Base-by-base conservation (phyloP, 2,888 invertebrate genomes). In the Malacosoma neustria region DNA sequence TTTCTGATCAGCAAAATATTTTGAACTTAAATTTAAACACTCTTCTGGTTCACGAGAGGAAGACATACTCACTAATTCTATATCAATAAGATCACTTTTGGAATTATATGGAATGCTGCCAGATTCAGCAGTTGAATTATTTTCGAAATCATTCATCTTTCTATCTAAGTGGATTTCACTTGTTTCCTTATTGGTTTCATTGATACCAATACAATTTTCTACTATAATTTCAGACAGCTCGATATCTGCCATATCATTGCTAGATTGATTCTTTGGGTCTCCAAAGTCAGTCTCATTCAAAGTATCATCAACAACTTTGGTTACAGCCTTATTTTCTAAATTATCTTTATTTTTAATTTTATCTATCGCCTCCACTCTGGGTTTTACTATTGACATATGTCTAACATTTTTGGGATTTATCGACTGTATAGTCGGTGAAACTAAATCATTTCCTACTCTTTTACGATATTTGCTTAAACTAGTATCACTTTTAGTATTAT, bases 361-460 rank as follows among this genome's bases (percentile, higher is more conserved):
- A 13, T 13, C 11, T 32, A 32, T 13, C 13, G 13, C 32, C n/a
- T 14, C 14, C n/a, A n/a, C 14, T n/a, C 41, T 32, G 34, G 62
- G 49, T 35, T 46, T 54, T 35, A 61, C 70, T 49, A 79, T 65
- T 12, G 72, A 66, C 70, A 73, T 71, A 38, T 49, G 63, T 53
- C 70, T 65, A 43, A 76, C 48, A 47, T 75, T 77, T 49, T 40
- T 73, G 32, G 74, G 74, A 49, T 73, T 79, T 34, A 56, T 41
- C 37, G 51, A 49, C 36, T 48, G 42, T 33, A 49, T n/a, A 35
- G 45, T 56, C 34, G 72, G 70, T 31, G 47, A 43, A 35, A 60
- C 42, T 46, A 75, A 51, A 29, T 48, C 37, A 45, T 56, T 42
- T 13, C 69, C 66, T 45, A 73, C 51, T 42, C 39, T 54, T 41